These are phyloP conservation scores for Rhinichthys osculus DNA, from an alignment of 2,797 vertebrate genomes.

Conservation along the genomic window DNA sequence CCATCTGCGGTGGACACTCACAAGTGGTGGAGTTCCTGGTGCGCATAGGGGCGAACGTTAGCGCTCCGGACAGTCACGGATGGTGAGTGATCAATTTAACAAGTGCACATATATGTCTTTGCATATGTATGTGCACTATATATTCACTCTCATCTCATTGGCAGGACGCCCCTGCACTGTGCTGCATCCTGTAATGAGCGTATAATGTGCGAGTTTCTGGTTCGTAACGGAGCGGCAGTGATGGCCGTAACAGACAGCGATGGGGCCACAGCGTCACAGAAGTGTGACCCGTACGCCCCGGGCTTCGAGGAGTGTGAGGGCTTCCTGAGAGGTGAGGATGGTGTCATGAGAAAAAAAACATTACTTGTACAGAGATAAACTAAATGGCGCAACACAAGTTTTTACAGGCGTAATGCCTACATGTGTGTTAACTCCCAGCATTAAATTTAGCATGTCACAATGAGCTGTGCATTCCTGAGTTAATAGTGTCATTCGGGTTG, in stretches of 20 bases:
- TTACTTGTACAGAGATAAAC: not conserved
- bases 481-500: not conserved
- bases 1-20: conserved; percentile 90
- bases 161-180: conserved; percentile 91
- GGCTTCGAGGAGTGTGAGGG: conserved; percentile 85
- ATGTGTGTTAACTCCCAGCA: not conserved
- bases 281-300: conserved; percentile 88
- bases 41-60: conserved; percentile 85
- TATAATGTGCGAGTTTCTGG: conserved; percentile 84
- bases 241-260: conserved; percentile 88
- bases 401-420: not conserved
- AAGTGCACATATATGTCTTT: not conserved
- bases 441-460: conserved; percentile 5
- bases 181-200: conserved; percentile 92
- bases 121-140: not conserved
- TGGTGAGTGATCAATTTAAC: conserved; percentile 77
- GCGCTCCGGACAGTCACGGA: conserved; percentile 90
- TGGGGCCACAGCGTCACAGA: conserved; percentile 84
- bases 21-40: conserved; percentile 89
- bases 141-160: conserved; percentile 2
- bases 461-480: conserved; percentile 6
- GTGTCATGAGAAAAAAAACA: not conserved
- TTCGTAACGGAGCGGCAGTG: conserved; percentile 88
- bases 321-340: conserved; percentile 84
- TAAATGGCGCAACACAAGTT: not conserved